Percentiles rank a stretch among this genome's conserved stretches.
Evolutionary conservation across 2,113 vertebrate genomes (phyloP).

Genomic region (Stercorarius parasiticus): DNA sequence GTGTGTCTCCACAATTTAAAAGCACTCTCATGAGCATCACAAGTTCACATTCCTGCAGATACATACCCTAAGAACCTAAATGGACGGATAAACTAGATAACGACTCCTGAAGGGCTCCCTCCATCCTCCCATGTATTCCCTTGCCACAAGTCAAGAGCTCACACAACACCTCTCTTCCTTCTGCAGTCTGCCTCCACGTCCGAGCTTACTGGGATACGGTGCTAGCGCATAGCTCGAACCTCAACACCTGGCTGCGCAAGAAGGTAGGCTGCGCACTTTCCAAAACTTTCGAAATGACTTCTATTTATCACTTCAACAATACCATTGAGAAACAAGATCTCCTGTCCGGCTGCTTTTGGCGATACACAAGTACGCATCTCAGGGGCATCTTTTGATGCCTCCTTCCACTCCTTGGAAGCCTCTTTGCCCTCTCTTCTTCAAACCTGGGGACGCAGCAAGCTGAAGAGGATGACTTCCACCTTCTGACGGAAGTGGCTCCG

Average conservation of each 20-base stretch:
- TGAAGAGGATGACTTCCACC: not conserved
- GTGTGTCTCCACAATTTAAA: not conserved
- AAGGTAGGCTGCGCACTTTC: not conserved
- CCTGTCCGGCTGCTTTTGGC: not conserved
- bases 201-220: accelerated
- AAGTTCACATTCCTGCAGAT: not conserved
- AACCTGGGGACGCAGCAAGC: not conserved
- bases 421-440: not conserved
- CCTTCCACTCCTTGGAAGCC: not conserved
- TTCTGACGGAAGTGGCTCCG: accelerated
- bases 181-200: not conserved
- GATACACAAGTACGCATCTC: not conserved
- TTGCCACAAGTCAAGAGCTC: not conserved
- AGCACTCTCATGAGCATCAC: not conserved
- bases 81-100: not conserved
- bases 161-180: not conserved
- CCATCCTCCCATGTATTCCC: not conserved
- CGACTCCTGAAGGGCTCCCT: not conserved
- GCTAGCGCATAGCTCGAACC: not conserved
- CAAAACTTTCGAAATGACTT: not conserved
- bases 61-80: not conserved
- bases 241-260: not conserved
- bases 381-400: not conserved
- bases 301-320: not conserved
- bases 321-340: not conserved